These are phyloP conservation scores for Parapsyche elsis DNA, from an alignment of 1,140 invertebrate genomes.

Conservation along the genomic window DNA sequence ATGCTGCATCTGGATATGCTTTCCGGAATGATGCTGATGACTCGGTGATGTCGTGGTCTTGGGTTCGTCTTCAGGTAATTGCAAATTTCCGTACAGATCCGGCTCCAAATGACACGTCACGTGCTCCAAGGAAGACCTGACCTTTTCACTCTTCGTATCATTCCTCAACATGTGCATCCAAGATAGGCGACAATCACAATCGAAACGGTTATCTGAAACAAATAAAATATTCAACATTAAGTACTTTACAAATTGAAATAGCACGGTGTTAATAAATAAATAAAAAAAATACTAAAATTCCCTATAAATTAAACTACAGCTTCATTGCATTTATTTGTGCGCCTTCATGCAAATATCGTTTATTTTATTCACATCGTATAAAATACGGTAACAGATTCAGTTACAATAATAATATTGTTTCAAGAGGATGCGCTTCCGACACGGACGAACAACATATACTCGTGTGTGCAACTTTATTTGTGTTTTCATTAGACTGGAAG, in stretches of 20 bases:
- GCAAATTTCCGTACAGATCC: conserved; percentile 49
- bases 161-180: conserved; percentile 80
- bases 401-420: not conserved
- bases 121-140: conserved; percentile 73
- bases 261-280: not conserved
- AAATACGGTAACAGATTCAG: not conserved
- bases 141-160: conserved; percentile 75
- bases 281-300: too few species aligned
- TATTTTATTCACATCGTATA: not conserved
- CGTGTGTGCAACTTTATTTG: too few species aligned
- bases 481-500: too few species aligned
- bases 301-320: too few species aligned
- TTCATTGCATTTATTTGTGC: not conserved
- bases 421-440: not conserved
- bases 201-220: conserved; percentile 79
- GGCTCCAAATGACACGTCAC: conserved; percentile 75
- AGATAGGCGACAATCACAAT: conserved; percentile 79
- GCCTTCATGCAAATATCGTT: not conserved
- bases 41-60: conserved; percentile 58
- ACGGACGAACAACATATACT: too few species aligned
- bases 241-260: too few species aligned
- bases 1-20: conserved; percentile 54
- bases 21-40: conserved; percentile 61
- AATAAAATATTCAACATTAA: conserved; percentile 52
- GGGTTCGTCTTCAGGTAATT: not conserved